Evolutionary conservation across 2,113 vertebrate genomes (phyloP).

Genomic region (Zosterops hypoxanthus): DNA sequence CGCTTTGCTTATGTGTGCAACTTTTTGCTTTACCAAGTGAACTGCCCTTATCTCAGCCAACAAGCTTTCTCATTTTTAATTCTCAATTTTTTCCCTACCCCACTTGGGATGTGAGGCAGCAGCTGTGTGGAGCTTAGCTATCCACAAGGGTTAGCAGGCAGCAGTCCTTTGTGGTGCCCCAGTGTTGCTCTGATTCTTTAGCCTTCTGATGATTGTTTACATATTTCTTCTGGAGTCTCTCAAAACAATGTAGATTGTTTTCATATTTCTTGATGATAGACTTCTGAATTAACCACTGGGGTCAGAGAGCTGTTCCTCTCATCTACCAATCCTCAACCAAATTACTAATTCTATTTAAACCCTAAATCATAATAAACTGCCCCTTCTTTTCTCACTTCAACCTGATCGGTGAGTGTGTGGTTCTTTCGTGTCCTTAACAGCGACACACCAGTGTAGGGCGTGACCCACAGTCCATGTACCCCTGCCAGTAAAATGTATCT

Average conservation of each 20-base stretch:
- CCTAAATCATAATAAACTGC: too few species aligned
- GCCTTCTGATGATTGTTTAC: too few species aligned
- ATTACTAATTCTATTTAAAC: too few species aligned
- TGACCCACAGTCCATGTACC: fast-evolving
- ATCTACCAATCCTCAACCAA: too few species aligned
- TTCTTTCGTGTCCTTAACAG: too few species aligned
- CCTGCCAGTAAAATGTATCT: not conserved
- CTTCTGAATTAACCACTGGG: too few species aligned
- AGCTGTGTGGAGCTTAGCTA: not conserved
- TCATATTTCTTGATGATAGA: too few species aligned
- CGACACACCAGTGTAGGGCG: fast-evolving
- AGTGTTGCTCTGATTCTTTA: not conserved
- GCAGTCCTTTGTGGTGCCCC: not conserved
- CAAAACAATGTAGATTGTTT: too few species aligned
- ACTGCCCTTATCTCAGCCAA: not conserved
- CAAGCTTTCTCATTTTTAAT: not conserved
- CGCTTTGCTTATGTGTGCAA: not conserved
- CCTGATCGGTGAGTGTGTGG: too few species aligned
- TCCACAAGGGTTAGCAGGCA: not conserved
- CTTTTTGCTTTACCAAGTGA: not conserved
- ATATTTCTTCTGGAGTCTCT: too few species aligned
- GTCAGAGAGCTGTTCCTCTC: too few species aligned
- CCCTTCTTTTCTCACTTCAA: too few species aligned
- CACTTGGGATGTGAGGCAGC: fast-evolving
- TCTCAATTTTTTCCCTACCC: not conserved